Base-by-base conservation (phyloP, 2,797 vertebrate genomes). In the Cetoscarus ocellatus region DNA sequence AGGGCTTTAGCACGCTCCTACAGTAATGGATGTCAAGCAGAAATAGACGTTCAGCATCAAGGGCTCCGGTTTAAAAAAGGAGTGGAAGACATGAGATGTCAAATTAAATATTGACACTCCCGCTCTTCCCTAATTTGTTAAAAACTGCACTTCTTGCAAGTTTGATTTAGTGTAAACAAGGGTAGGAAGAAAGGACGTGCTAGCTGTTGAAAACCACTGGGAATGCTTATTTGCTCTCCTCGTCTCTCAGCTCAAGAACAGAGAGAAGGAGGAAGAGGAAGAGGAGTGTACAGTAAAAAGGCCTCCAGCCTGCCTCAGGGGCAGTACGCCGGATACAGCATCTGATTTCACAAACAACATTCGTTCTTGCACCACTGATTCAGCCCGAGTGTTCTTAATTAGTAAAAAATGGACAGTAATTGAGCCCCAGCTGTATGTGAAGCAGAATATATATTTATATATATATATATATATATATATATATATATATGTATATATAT, bases 331-430 rank as follows among this genome's bases (percentile, higher is more conserved):
- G 83, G 87, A 89, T 85, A 79, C 86, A 82, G 79, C 75, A 5
- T 69, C 73, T 87, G 89, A 88, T 92, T 91, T 83, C 83, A 92
- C 90, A 93, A 93, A 93, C 91, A 92, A 82, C 70, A 70, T 85
- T 84, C 59, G 75, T 91, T 87, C 89, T 92, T 91, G 90, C 90
- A 87, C 87, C 87, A 88, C 80, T 87, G 88, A 87, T 88, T 86
- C 86, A 85, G 81, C 83, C 88, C 65, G 84, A 87, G 73, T 91
- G 79, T 90, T 83, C 87, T 92, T 92, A 89, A 93, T 92, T 93
- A 91, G 87, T 75, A 54, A 84, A 89, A 91, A 92, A 91, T 89
- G 88, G 90, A 89, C 90, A 88, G 89, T 93, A 92, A 93, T 93
- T 93, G 91, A 92, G 91, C 91, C 90, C 89, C 91, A 90, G 91